Conservation (phyloP, 2,113 vertebrate genomes). For the Trachemys scripta region DNA sequence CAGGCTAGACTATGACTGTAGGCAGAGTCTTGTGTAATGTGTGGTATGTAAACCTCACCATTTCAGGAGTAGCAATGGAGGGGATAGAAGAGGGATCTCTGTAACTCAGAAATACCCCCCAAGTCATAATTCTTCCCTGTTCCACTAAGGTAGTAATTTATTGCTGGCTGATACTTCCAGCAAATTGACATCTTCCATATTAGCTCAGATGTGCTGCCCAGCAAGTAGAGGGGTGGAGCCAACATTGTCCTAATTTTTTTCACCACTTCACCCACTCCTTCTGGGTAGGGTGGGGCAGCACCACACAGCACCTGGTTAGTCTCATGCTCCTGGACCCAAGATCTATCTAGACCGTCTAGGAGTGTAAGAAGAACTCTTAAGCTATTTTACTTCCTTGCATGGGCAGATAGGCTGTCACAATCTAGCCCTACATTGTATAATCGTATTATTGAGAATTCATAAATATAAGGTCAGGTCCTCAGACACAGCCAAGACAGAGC, state of each 20-base stretch:
- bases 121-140: not conserved
- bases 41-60: not conserved
- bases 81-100: not conserved
- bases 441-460: not conserved
- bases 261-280: no score
- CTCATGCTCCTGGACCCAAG: not conserved
- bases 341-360: no score
- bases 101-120: not conserved
- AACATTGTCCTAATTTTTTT: no score
- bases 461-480: rapidly evolving
- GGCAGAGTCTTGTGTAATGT: not conserved
- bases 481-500: not conserved
- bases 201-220: not conserved
- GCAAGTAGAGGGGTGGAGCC: no score
- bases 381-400: rapidly evolving
- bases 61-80: not conserved
- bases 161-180: not conserved
- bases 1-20: not conserved
- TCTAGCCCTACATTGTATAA: rapidly evolving
- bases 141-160: not conserved
- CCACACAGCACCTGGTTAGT: no score
- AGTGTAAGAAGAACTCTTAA: rapidly evolving
- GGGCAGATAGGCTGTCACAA: rapidly evolving
- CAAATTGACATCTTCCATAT: not conserved
- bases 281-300: no score